Percentiles rank a stretch among this genome's conserved stretches.
Conservation (phyloP, 2,113 vertebrate species). For the Paradisaea rubra region DNA sequence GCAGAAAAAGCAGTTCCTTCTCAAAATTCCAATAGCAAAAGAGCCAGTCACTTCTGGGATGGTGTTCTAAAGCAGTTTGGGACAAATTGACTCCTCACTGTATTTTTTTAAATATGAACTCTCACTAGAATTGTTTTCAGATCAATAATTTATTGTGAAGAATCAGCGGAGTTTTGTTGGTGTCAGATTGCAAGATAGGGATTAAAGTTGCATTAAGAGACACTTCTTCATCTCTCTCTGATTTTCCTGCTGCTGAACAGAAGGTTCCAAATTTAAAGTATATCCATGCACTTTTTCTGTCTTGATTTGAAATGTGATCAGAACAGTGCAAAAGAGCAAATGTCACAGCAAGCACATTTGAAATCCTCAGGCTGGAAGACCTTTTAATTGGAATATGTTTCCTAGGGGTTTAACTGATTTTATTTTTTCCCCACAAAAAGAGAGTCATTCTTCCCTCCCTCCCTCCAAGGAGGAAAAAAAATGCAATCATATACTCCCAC, state of each 20-base stretch:
- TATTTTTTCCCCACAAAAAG: not conserved
- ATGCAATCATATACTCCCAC: not conserved
- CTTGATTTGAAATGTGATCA: not conserved
- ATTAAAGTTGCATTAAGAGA: not conserved
- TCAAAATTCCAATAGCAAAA: not conserved
- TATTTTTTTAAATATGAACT: not conserved
- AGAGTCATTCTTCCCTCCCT: not conserved
- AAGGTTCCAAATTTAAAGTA: not conserved
- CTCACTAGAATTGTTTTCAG: not conserved
- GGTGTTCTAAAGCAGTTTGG: not conserved
- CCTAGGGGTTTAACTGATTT: not conserved
- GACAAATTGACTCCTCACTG: not conserved
- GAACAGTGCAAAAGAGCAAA: not conserved
- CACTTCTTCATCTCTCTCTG: not conserved
- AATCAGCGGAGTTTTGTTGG: not conserved
- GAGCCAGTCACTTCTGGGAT: not conserved
- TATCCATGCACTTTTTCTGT: not conserved
- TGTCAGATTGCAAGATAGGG: not conserved
- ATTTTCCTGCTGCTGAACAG: not conserved
- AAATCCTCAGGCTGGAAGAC: not conserved
- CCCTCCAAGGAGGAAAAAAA: not conserved
- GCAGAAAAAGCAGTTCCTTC: not conserved
- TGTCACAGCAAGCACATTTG: not conserved
- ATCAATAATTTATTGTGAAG: not conserved
- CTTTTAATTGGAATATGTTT: not conserved